Percentiles rank a stretch among this genome's conserved stretches.
Evolutionary conservation across 1,140 invertebrate genomes (phyloP).

Genomic region (Arctopsyche grandis): DNA sequence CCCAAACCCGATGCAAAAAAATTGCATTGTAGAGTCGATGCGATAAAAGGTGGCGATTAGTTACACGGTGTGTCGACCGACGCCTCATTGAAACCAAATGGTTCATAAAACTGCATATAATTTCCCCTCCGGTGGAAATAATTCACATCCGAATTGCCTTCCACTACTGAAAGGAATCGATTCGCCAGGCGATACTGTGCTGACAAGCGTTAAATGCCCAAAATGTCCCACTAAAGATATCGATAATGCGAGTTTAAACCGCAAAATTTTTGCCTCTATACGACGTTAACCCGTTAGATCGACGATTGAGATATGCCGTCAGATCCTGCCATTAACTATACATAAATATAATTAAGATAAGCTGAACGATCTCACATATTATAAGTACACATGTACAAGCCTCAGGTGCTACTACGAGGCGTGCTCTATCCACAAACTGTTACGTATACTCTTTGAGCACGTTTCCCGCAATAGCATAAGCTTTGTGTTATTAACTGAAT

Average conservation of each 20-base stretch:
- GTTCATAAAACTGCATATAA: slow-evolving; percentile 39
- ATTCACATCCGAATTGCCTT: slow-evolving; percentile 1
- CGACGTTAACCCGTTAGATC: no score
- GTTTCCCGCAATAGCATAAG: no score
- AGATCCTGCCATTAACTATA: no score
- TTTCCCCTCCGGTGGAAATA: slow-evolving; percentile 28
- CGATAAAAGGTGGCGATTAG: slow-evolving; percentile 37
- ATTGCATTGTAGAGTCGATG: not conserved
- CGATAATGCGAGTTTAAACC: not conserved
- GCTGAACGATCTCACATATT: no score
- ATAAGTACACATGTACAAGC: no score
- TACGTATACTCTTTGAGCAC: no score
- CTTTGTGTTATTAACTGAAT: no score
- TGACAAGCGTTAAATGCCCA: not conserved
- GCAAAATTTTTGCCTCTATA: no score
- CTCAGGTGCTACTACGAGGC: no score
- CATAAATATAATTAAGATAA: no score
- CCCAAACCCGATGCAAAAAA: not conserved
- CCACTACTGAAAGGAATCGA: not conserved
- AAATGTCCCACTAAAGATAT: not conserved
- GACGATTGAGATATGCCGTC: no score
- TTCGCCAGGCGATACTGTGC: not conserved
- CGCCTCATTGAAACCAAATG: slow-evolving; percentile 39
- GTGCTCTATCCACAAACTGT: no score
- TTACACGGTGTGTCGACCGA: not conserved